Conservation (phyloP, 2,113 vertebrate species). For the Talpa occidentalis region DNA sequence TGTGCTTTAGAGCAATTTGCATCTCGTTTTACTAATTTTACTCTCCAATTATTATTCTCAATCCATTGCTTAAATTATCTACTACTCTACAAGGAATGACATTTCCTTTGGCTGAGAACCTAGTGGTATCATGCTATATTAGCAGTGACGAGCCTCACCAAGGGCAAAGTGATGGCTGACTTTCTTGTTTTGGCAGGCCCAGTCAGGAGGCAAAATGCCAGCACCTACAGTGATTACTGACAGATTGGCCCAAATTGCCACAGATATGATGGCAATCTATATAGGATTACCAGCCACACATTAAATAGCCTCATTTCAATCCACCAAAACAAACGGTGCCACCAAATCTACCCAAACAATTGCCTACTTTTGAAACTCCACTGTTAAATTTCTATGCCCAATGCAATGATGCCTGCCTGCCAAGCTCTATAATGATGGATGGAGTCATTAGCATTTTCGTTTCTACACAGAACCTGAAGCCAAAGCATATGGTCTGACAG, state of each 20-base stretch:
- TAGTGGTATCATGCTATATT: constrained; percentile 75
- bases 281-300: constrained; percentile 73
- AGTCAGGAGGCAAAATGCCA: constrained; percentile 78
- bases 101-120: constrained; percentile 81
- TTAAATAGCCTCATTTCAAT: constrained; percentile 74
- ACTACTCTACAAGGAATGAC: constrained; percentile 82
- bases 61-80: constrained; percentile 87
- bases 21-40: constrained; percentile 86
- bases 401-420: constrained; percentile 72
- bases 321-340: constrained; percentile 79
- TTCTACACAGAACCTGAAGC: constrained; percentile 83
- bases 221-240: constrained; percentile 74
- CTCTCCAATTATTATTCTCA: constrained; percentile 84
- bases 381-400: constrained; percentile 77
- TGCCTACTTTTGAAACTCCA: constrained; percentile 28
- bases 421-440: constrained; percentile 86
- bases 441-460: constrained; percentile 85
- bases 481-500: constrained; percentile 89
- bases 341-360: constrained; percentile 63
- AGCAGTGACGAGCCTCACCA: constrained; percentile 77
- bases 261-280: constrained; percentile 77
- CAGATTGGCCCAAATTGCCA: constrained; percentile 80
- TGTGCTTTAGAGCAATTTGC: constrained; percentile 82
- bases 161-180: constrained; percentile 70
- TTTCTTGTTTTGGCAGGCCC: constrained; percentile 80